Evolutionary conservation across 2,888 invertebrate species (phyloP), one percentile per base, ranked within the genome.

Genomic region (Dicycla oo): DNA sequence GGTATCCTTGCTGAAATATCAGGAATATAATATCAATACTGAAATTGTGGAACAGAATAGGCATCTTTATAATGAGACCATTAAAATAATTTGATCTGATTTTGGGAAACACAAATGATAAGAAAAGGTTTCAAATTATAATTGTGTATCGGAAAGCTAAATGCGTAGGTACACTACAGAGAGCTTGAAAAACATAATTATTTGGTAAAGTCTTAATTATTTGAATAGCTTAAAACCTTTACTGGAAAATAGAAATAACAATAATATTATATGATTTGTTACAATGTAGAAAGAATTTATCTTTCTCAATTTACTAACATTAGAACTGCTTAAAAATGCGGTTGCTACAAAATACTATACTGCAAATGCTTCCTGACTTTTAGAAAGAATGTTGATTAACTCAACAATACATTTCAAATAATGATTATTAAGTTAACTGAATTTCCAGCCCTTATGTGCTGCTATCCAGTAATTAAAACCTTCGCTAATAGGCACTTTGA

Each of bases 381-480:
- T 1, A 34, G 4, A 72, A 38, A 38, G 3, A 40, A 40, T 40
- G 5, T 43, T 20, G 0, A 62, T 62, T 43, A 38, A 26, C 38
- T 18, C 34, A 15, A 30, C 10, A 49, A 73, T 23, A 18, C 26
- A 68, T 43, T 56, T 18, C 0, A 49, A 49, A 75, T 26, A 53
- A 40, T 26, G 15, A 47, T n/a, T 1, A 49, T 30, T 4, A 30
- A 30, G 23, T 26, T 20, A 40, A 54, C 53, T 11, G 43, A 49
- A 30, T 34, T 54, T 13, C 10, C 20, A 40, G 13, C 38, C 38
- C 40, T 6, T 49, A n/a, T 57, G 8, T 64, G 45, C 26, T 64
- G 45, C 26, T 20, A n/a, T 34, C 11, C 18, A 43, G 18, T 82
- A 62, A 78, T 65, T 54, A 68, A 78, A 73, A 30, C 51, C 51